Conservation (phyloP, 2,888 invertebrate species). For the Leptogaster cylindrica region DNA sequence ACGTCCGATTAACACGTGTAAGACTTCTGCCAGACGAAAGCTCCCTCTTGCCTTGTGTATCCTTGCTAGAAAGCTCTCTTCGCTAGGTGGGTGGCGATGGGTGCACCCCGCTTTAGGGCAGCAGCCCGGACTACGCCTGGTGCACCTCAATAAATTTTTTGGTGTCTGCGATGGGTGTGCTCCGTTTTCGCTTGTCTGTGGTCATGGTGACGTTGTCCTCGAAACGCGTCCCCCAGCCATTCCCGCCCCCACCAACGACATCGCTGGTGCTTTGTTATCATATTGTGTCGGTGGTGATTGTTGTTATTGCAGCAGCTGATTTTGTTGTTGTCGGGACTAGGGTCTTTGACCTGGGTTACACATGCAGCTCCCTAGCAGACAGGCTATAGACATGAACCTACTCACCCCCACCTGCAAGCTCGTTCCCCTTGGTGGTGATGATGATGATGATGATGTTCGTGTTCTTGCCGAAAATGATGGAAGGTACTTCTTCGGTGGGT, state of each 20-base stretch:
- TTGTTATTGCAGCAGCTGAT: slow-evolving; percentile 44
- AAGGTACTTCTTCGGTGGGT: not conserved
- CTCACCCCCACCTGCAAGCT: not conserved
- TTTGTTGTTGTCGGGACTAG: slow-evolving; percentile 39
- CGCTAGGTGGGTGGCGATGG: not conserved
- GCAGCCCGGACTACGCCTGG: not conserved
- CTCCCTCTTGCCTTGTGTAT: not conserved
- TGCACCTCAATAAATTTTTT: slow-evolving; percentile 49
- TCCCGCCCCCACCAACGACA: not conserved
- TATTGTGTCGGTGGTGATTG: slow-evolving; percentile 19
- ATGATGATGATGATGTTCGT: slow-evolving; percentile 5
- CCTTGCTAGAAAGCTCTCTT: slow-evolving; percentile 4
- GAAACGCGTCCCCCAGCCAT: not conserved
- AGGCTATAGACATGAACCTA: slow-evolving; percentile 15
- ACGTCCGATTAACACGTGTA: slow-evolving; percentile 37
- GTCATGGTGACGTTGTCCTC: slow-evolving; percentile 51
- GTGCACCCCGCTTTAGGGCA: not conserved
- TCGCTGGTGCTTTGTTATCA: slow-evolving; percentile 35
- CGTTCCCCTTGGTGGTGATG: no score
- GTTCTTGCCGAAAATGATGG: slow-evolving; percentile 22
- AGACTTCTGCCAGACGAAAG: slow-evolving; percentile 6
- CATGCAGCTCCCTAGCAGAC: slow-evolving; percentile 6
- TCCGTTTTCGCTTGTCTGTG: slow-evolving; percentile 54
- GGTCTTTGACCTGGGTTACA: slow-evolving; percentile 43
- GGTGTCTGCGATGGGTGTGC: slow-evolving; percentile 48